Base-by-base conservation (phyloP, 1,140 invertebrate species). In the Monochamus saltuarius region DNA sequence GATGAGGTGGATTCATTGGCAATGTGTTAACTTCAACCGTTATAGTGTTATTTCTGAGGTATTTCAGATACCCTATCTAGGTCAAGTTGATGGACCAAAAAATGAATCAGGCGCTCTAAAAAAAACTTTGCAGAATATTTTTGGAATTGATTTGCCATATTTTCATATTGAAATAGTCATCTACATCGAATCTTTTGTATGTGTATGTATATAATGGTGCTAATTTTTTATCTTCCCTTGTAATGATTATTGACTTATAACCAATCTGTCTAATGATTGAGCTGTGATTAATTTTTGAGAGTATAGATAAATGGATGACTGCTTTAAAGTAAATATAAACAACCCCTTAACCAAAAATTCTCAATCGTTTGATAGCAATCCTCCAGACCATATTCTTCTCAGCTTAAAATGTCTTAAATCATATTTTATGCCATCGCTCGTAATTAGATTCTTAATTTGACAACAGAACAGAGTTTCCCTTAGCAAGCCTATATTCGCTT, bases 181-280 rank as follows among this genome's bases (percentile, higher is more conserved):
- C 40, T 14, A 56, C 53, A 56, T 56, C 53, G 53, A 56, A 56
- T 38, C 16, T 16, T 43, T 56, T 56, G 22, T 50, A 34, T 56
- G 8, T 56, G 39, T 59, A 42, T 49, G 17, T 49, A 57, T 49
- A 64, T 55, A 61, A 60, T 64, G 62, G 62, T 61, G 62, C 62
- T 64, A 64, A 55, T 64, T 61, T 60, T 64, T 64, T 64, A 22
- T 36, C 43, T 19, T 49, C 45, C 37, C 49, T 13, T 46, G 36
- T 35, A 39, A 39, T 42, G 37, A 45, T 40, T 62, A 57, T 56
- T 56, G 55, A 52, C 36, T 56, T 19, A 54, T 62, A 19, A 16
- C 34, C 50, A 17, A 51, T 51, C 34, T 46, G 38, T 59, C 39
- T 45, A 45, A 46, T 39, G 34, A 29, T 61, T 29, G 22, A 36